Conservation (phyloP, 30 jellyfish, hydroid and myxozoan genomes). For the Catostylus mosaicus region DNA sequence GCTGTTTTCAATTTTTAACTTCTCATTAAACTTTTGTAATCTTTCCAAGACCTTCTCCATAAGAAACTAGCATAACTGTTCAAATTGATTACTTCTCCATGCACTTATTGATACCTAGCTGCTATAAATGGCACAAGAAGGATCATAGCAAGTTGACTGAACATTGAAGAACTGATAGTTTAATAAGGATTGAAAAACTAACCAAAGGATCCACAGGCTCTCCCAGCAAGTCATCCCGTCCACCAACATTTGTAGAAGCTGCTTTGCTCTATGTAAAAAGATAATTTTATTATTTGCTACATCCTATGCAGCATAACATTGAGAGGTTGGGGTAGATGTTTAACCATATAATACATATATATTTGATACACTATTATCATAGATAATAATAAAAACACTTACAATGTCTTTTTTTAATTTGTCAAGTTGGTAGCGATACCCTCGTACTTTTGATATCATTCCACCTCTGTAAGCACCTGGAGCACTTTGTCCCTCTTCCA, state of each 20-base stretch:
- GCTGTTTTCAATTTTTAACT: no score
- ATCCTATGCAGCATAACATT: no score
- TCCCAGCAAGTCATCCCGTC: constrained; percentile 73
- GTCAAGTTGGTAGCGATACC: constrained; percentile 77
- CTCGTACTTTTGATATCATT: constrained; percentile 88
- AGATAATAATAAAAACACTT: constrained; percentile 5
- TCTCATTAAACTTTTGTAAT: no score
- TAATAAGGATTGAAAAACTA: constrained; percentile 23
- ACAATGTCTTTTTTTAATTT: constrained; percentile 83
- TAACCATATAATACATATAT: background rate
- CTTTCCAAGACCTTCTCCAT: no score
- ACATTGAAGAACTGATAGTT: background rate
- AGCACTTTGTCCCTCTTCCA: constrained; percentile 92
- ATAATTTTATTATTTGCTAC: no score
- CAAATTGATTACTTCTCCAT: no score
- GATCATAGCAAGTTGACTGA: no score
- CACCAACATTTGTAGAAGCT: constrained; percentile 32
- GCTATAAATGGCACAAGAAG: no score
- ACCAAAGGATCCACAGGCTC: constrained; percentile 61
- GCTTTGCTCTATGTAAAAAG: constrained; percentile 29
- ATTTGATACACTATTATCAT: background rate
- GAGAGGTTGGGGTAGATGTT: no score
- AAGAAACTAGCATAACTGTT: no score
- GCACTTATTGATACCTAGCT: no score
- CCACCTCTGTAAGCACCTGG: constrained; percentile 91